phyloP scores from a whole-genome alignment of 2,888 invertebrate genomes.

The Dastarcus helophoroides region DNA sequence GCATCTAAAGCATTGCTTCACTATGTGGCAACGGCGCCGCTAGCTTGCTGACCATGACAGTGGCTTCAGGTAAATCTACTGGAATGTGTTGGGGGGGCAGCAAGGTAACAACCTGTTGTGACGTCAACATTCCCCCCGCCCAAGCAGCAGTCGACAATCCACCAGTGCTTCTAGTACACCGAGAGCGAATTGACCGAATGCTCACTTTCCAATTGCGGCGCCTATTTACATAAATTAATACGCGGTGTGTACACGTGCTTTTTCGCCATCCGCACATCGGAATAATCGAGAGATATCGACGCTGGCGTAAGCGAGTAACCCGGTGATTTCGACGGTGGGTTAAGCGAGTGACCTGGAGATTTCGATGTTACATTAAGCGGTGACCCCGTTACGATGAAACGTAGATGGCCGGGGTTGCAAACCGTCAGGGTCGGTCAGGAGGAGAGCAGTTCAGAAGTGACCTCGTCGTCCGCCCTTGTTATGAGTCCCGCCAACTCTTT shows the following conservation, averaged over 20 bases:
- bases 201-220: conserved; percentile 25
- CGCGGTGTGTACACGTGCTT: conserved; percentile 1
- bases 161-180: conserved; percentile 11
- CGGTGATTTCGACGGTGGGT: conserved; percentile 9
- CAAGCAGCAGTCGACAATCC: conserved; percentile 18
- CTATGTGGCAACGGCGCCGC: too few relatives aligned
- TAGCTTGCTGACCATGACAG: conserved; percentile 39
- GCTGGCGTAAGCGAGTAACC: conserved; percentile 2
- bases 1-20: too few relatives aligned
- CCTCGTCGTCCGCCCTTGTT: conserved; percentile 58
- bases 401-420: conserved; percentile 58
- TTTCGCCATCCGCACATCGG: background rate
- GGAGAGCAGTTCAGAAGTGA: conserved; percentile 64
- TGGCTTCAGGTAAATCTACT: conserved; percentile 34
- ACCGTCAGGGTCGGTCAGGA: conserved; percentile 60
- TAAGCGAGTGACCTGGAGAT: conserved; percentile 9
- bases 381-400: conserved; percentile 47
- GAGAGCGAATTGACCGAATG: conserved; percentile 12
- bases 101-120: conserved; percentile 39
- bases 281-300: conserved; percentile 1
- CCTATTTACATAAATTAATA: conserved; percentile 30
- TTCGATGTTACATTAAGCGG: background rate
- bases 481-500: conserved; percentile 63
- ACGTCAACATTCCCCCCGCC: conserved; percentile 32
- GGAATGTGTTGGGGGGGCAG: conserved; percentile 27